A percentile compares a stretch with the other conserved stretches of the same genome.
These are phyloP conservation scores for Eurytemora carolleeae DNA, from an alignment of 1,140 invertebrate genomes.

Conservation along the genomic window DNA sequence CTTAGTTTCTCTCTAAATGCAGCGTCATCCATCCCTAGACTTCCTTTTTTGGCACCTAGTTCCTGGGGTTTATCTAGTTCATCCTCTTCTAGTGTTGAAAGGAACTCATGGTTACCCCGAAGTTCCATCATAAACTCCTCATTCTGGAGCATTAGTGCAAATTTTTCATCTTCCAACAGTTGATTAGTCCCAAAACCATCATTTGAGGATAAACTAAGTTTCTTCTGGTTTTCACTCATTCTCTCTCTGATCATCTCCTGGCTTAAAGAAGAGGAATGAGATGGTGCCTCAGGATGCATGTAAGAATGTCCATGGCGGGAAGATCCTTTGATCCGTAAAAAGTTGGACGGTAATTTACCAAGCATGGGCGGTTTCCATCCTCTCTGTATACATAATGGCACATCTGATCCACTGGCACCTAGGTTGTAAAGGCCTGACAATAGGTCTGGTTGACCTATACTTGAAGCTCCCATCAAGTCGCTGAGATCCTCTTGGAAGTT, in stretches of 20 bases:
- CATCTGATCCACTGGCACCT: neutral
- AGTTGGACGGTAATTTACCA: conserved; percentile 54
- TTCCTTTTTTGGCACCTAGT: neutral
- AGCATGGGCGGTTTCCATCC: conserved; percentile 64
- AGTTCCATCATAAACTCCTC: conserved; percentile 78
- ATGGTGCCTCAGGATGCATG: conserved; percentile 1
- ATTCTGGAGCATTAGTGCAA: conserved; percentile 72
- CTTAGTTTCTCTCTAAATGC: conserved; percentile 56
- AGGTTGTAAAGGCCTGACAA: neutral
- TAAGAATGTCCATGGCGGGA: neutral
- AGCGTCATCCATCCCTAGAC: conserved; percentile 36
- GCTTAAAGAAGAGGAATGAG: neutral
- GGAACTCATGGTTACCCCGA: conserved; percentile 67
- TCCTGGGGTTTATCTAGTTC: neutral
- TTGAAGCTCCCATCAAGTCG: neutral
- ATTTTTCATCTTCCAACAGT: conserved; percentile 50
- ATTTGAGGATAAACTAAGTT: neutral
- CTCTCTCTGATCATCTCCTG: neutral
- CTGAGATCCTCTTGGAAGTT: neutral
- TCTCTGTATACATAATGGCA: conserved; percentile 24
- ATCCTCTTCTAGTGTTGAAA: conserved; percentile 52
- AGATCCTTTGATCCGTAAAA: conserved; percentile 38
- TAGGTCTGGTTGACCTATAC: neutral
- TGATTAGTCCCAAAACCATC: conserved; percentile 33
- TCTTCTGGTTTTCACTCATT: neutral